Percentiles rank a stretch among this genome's conserved stretches.
Evolutionary conservation across 2,113 vertebrate species (phyloP).

Genomic region (Gambusia affinis): DNA sequence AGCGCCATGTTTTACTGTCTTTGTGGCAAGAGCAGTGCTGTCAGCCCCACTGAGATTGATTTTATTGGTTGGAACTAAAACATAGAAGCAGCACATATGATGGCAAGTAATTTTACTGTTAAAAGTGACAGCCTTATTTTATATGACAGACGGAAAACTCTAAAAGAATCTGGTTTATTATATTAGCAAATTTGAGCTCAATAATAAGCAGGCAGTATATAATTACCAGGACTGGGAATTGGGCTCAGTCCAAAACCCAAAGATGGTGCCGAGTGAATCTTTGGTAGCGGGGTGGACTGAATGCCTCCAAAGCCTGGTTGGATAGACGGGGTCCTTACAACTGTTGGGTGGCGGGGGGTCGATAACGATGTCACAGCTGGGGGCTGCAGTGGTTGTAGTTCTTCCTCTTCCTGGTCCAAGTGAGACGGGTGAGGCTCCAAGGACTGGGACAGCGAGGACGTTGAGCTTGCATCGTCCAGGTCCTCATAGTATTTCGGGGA

Average conservation of each 20-base stretch:
- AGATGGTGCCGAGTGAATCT: slow-evolving; percentile 66
- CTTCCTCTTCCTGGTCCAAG: slow-evolving; percentile 75
- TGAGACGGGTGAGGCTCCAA: slow-evolving; percentile 83
- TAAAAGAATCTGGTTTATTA: background rate
- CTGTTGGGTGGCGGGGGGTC: slow-evolving; percentile 83
- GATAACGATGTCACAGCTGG: slow-evolving; percentile 41
- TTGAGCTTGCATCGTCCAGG: slow-evolving; percentile 92
- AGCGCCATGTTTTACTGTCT: slow-evolving; percentile 92
- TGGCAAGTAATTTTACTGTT: background rate
- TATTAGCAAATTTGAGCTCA: no score
- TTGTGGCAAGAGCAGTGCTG: slow-evolving; percentile 91
- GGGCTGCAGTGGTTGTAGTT: slow-evolving; percentile 51
- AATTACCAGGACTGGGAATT: slow-evolving; percentile 70
- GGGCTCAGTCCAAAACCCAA: slow-evolving; percentile 68
- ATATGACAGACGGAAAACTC: no score
- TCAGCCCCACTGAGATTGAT: slow-evolving; percentile 88
- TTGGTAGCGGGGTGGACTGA: slow-evolving; percentile 81
- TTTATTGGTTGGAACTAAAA: slow-evolving; percentile 72
- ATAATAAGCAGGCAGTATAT: background rate
- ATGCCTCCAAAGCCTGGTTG: slow-evolving; percentile 83
- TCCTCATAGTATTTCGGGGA: slow-evolving; percentile 92
- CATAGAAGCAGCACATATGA: slow-evolving; percentile 1
- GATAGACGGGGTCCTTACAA: slow-evolving; percentile 89
- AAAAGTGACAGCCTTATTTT: background rate
- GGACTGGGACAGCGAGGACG: slow-evolving; percentile 87